Evolutionary conservation across 1,140 invertebrate species (phyloP), one percentile per base, ranked within the genome.

Genomic region (Caenorhabditis latens): DNA sequence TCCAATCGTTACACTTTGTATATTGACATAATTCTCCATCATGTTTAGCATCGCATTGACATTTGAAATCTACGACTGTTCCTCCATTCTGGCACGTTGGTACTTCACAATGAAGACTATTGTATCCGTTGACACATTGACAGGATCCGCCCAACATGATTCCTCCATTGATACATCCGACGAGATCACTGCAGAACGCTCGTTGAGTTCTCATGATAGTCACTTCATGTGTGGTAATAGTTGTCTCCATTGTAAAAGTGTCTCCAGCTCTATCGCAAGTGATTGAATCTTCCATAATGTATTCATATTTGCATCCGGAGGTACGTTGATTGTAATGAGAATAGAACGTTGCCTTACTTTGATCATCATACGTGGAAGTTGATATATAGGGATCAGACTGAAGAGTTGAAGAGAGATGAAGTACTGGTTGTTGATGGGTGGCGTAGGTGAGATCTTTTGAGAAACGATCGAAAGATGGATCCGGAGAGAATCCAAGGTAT

Each of bases 1-100:
- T 85, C 84, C 84, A 85, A 7, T n/a, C 32, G 21, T 85, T 50
- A 40, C 84, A 85, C 8, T 32, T 46, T 9, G 63, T 67, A 50
- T 85, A 85, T 42, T 85, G 63, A 24, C 84, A 85, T 11, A 40
- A 43, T 8, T 53, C 46, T 75, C 84, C 84, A 40, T 65, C 67
- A 24, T 75, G 50, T 42, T 53, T 67, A 42, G 21, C 43, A 55
- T 46, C 46, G 57, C 84, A 85, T 32, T 32, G 43, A 24, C 84
- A 85, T 13, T 46, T 50, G 21, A 85, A 85, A 14, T 71, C 32
- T 2, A 21, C 42, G 0, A 75, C 32, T 9, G 84, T 43, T 21
- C 48, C 63, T 46, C 63, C 63, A 57, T 85, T 85, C 32, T 85
- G 63, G 21, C 84, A 85, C 6, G 40, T 40, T 14, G 84, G 84